Evolutionary conservation across 2,888 invertebrate species (phyloP).

Genomic region (Pimpla rufipes): DNA sequence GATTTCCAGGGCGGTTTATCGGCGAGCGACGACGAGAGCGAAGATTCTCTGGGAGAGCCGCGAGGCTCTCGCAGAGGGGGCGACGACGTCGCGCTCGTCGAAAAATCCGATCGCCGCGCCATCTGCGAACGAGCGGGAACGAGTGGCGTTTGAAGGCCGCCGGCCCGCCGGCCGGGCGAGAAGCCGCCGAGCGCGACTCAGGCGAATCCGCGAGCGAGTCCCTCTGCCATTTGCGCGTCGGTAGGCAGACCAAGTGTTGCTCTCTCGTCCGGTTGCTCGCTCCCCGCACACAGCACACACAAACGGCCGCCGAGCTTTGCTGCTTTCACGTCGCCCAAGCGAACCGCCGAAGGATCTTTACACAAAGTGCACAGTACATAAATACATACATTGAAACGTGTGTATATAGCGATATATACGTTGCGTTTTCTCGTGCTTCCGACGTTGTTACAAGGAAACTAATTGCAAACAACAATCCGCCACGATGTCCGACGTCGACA

Average conservation of each 20-base stretch:
- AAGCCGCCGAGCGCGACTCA: constrained; percentile 70
- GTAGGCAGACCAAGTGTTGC: constrained; percentile 75
- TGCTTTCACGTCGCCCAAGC: constrained; percentile 31
- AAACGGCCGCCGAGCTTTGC: background rate
- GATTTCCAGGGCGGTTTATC: too few relatives aligned
- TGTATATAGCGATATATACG: constrained; percentile 21
- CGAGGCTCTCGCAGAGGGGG: background rate
- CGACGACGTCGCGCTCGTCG: too few relatives aligned
- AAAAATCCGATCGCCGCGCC: constrained; percentile 73
- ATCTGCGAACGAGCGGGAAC: constrained; percentile 84
- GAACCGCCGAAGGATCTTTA: constrained; percentile 50
- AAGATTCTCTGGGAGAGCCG: background rate
- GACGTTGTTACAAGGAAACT: constrained; percentile 55
- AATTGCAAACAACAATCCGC: constrained; percentile 74
- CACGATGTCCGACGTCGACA: constrained; percentile 89
- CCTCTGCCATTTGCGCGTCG: constrained; percentile 79
- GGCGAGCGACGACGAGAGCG: too few relatives aligned
- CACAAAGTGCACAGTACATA: constrained; percentile 43
- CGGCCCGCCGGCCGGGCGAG: constrained; percentile 73
- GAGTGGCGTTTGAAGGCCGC: constrained; percentile 84
- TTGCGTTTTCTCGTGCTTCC: constrained; percentile 66
- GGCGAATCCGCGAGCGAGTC: constrained; percentile 74
- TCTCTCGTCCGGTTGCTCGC: constrained; percentile 67
- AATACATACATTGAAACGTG: constrained; percentile 21
- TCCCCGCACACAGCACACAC: constrained; percentile 44